Base-by-base conservation (phyloP, 53 echinoderm and acorn worm genomes). In the Astropecten irregularis region DNA sequence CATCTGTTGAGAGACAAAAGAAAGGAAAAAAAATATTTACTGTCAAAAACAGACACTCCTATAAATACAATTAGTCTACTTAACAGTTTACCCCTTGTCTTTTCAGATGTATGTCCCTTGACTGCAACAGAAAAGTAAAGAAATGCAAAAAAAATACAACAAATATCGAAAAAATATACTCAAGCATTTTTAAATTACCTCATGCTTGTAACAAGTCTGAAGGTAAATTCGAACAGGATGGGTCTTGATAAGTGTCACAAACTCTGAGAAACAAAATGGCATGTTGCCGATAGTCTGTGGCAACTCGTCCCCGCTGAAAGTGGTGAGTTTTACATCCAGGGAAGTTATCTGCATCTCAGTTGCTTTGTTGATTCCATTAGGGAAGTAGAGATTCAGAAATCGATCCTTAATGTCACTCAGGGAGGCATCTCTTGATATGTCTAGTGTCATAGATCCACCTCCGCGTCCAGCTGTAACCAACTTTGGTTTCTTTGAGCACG, bases 301-400 rank as follows among this genome's bases (percentile, higher is more conserved):
- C 39, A 68, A 23, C 68, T 68, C 68, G 40, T 68, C 68, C 22
- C 44, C 68, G 40, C 44, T 68, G 40, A 68, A 68, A 40, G 68
- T 68, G 68, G 68, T 40, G 20, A 68, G 68, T 68, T 68, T 68
- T 38, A 40, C 26, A 20, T 20, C 40, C 68, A 68, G 40, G 40
- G n/a, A 38, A 68, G 26, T 68, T 40, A 68, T n/a, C 68, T 39
- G 25, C 14, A 26, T 25, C 40, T 68, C 68, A 40, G 39, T 68
- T 47, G 68, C 68, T 68, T 68, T 68, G 68, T 68, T 68, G 68
- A 68, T 68, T 68, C 46, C 40, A 40, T 40, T 40, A 39, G 68
- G 68, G 68, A 68, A 47, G 40, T 68, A 68, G 40, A 68, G 26
- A 40, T 68, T 68, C 26, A 39, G 68, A 68, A 68, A 39, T 39